Evolutionary conservation across 2,797 vertebrate genomes (phyloP), one percentile per base, ranked within the genome.

Genomic region (Pangasius sanitwongsei): DNA sequence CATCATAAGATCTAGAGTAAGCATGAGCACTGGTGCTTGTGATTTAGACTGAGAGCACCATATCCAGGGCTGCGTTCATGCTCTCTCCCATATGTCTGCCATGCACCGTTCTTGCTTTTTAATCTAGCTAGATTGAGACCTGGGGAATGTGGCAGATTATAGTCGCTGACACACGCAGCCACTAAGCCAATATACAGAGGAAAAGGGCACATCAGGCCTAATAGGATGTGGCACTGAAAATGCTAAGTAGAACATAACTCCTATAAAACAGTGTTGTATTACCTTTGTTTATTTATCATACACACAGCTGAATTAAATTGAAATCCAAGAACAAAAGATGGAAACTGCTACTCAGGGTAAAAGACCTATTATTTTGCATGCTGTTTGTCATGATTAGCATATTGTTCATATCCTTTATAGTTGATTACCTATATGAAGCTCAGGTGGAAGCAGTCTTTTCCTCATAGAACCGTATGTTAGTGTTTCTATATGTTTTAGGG

Each of bases 81-180:
- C 85, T 88, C 90, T 92, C 90, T 88, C 83, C 87, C 84, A 70
- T 87, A 86, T 85, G 77, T 31, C 13, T 83, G 25, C 81, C 15
- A n/a, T 44, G 12, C 57, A 83, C 25, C 44, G 28, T 15, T 93
- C 90, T 90, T 91, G 88, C 83, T 86, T 87, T 95, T 94, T 94
- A 94, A 94, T 96, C 93, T 94, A 92, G 15, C 94, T 85, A 87
- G 94, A 94, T 93, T 92, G 92, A 94, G 93, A 92, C 90, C 93
- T 93, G 89, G 94, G 92, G 92, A 86, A 91, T 93, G 93, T 67
- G 25, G 93, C 89, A 67, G 94, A 95, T 96, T 94, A 94, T 89
- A 85, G 63, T 31, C 63, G 63, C 41, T 61, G 85, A 87, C 87
- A 91, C 90, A 90, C 59, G 53, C 61, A 25, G 57, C 11, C 86